Evolutionary conservation across 1,140 invertebrate genomes (phyloP).

Genomic region (Drosophila equinoxialis): DNA sequence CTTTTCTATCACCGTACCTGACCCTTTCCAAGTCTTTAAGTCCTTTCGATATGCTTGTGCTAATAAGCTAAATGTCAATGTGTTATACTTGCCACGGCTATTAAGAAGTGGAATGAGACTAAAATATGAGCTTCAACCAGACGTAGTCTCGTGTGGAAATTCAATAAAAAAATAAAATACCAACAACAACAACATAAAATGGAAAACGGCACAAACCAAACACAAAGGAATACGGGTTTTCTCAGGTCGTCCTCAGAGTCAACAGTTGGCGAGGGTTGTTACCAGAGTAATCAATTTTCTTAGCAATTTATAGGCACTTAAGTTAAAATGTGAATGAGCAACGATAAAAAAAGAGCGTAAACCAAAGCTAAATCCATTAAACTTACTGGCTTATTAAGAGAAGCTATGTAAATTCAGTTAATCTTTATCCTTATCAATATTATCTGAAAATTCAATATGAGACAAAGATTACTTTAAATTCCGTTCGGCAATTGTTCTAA

Average conservation of each 20-base stretch:
- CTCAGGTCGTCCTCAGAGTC: constrained; percentile 26
- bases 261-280: constrained; percentile 56
- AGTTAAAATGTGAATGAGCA: neutral
- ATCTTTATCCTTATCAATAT: too few species aligned
- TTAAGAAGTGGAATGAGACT: constrained; percentile 1
- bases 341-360: neutral
- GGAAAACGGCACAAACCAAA: constrained; percentile 3
- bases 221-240: constrained; percentile 41
- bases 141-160: constrained; percentile 55
- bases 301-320: neutral
- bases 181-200: neutral
- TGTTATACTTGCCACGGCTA: constrained; percentile 50
- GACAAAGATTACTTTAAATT: too few species aligned
- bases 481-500: too few species aligned
- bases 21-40: constrained; percentile 1
- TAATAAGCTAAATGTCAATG: constrained; percentile 66
- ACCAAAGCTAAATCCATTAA: too few species aligned
- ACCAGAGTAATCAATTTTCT: constrained; percentile 10
- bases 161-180: constrained; percentile 42
- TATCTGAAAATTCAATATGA: too few species aligned
- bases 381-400: too few species aligned
- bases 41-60: constrained; percentile 31
- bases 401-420: too few species aligned
- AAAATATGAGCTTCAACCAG: neutral
- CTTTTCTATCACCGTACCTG: neutral